Evolutionary conservation across 2,888 invertebrate genomes (phyloP).

Genomic region (Tenthredo livida): DNA sequence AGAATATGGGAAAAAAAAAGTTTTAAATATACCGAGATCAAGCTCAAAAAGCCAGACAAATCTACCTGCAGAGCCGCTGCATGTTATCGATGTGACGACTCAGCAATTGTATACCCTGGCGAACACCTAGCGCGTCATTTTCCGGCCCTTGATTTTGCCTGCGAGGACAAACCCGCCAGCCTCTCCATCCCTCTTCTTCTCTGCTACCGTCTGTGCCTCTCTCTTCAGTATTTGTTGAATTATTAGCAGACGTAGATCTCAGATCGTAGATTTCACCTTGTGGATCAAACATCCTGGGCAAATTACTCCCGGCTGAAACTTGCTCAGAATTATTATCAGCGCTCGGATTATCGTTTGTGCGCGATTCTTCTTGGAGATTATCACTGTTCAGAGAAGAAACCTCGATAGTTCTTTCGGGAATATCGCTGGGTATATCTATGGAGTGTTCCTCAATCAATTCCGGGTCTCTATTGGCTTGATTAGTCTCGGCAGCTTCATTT

Average conservation of each 20-base stretch:
- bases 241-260: neutral
- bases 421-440: neutral
- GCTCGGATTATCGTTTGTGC: neutral
- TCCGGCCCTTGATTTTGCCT: conserved; percentile 4
- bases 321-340: conserved; percentile 12
- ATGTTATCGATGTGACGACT: conserved; percentile 74
- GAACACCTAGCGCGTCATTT: conserved; percentile 62
- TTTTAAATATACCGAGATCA: neutral
- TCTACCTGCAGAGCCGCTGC: conserved; percentile 73
- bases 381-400: conserved; percentile 26
- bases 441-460: conserved; percentile 36
- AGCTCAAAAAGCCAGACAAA: conserved; percentile 38
- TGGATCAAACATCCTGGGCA: neutral
- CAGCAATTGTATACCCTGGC: conserved; percentile 71
- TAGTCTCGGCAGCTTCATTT: neutral
- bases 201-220: neutral
- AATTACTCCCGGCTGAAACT: neutral
- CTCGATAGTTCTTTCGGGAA: conserved; percentile 38
- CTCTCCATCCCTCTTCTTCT: conserved; percentile 54
- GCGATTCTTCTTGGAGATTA: neutral
- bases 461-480: neutral
- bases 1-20: neutral
- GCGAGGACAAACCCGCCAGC: conserved; percentile 40
- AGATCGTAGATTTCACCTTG: neutral
- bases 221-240: conserved; percentile 19